Evolutionary conservation across 2,797 vertebrate genomes (phyloP).

Genomic region (Decapterus maruadsi): DNA sequence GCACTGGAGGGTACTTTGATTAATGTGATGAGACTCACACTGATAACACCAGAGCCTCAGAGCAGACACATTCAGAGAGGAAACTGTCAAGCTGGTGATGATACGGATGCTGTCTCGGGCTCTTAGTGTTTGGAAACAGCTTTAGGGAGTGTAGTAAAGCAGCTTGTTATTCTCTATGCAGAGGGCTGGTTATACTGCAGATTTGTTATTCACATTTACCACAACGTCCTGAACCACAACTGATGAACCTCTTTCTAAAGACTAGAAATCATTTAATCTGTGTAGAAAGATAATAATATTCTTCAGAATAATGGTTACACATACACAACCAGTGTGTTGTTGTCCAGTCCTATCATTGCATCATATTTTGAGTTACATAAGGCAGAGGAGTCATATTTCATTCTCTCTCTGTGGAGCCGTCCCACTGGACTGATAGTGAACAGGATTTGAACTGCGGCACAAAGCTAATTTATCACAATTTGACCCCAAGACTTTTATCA

Average conservation of each 20-base stretch:
- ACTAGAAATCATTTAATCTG: neutral
- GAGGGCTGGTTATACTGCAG: slow-evolving; percentile 8
- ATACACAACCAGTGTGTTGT: neutral
- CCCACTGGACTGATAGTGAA: neutral
- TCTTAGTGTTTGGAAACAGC: slow-evolving; percentile 26
- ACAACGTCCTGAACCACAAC: neutral
- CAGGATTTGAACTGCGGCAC: neutral
- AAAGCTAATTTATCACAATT: neutral
- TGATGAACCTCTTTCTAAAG: neutral
- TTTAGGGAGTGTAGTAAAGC: slow-evolving; percentile 28
- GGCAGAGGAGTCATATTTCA: neutral
- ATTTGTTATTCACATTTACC: neutral
- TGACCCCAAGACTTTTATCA: neutral
- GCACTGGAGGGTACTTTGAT: slow-evolving; percentile 66
- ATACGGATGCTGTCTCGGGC: slow-evolving; percentile 37
- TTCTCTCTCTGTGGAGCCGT: neutral
- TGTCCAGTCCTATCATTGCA: neutral
- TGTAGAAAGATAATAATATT: neutral
- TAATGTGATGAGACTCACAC: slow-evolving; percentile 72
- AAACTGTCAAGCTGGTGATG: slow-evolving; percentile 49
- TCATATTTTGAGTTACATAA: neutral
- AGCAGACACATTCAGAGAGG: slow-evolving; percentile 47
- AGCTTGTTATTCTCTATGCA: slow-evolving; percentile 23
- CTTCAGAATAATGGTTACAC: neutral
- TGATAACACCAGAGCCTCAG: slow-evolving; percentile 72